Conservation (phyloP, 2,888 invertebrate species). For the Globia sparganii region DNA sequence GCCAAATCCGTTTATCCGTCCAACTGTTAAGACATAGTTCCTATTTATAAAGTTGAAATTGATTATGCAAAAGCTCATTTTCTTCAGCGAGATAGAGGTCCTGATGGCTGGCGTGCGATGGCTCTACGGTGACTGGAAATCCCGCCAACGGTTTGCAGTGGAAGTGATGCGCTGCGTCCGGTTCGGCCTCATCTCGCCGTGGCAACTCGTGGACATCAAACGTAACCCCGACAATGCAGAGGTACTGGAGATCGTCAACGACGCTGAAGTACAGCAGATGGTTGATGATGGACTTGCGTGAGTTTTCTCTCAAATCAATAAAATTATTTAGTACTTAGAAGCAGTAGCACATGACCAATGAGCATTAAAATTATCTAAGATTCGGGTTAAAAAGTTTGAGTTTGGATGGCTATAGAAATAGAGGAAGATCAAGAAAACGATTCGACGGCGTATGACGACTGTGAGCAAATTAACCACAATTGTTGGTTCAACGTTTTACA, state of each 20-base stretch:
- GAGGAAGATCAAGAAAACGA: not conserved
- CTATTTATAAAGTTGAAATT: no score
- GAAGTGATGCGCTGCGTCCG: constrained; percentile 93
- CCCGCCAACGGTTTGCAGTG: constrained; percentile 89
- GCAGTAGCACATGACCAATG: not conserved
- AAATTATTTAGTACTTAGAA: not conserved
- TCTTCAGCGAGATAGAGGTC: constrained; percentile 92
- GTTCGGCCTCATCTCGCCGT: constrained; percentile 94
- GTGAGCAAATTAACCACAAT: not conserved
- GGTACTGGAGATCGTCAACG: constrained; percentile 92
- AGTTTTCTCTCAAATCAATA: constrained; percentile 72
- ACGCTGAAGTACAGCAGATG: constrained; percentile 93
- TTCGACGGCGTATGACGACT: not conserved
- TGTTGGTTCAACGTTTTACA: not conserved
- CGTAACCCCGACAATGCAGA: constrained; percentile 93
- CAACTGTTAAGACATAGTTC: not conserved
- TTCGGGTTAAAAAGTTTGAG: not conserved
- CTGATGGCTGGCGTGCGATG: constrained; percentile 95
- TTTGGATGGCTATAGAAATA: not conserved
- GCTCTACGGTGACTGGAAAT: constrained; percentile 93
- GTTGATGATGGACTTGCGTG: constrained; percentile 95
- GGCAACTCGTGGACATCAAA: constrained; percentile 95
- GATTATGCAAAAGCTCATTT: not conserved
- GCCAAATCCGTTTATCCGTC: not conserved
- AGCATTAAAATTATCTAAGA: not conserved